Evolutionary conservation across 2,888 invertebrate species (phyloP), one percentile per base, ranked within the genome.

Genomic region (Catotricha subobsoleta): DNA sequence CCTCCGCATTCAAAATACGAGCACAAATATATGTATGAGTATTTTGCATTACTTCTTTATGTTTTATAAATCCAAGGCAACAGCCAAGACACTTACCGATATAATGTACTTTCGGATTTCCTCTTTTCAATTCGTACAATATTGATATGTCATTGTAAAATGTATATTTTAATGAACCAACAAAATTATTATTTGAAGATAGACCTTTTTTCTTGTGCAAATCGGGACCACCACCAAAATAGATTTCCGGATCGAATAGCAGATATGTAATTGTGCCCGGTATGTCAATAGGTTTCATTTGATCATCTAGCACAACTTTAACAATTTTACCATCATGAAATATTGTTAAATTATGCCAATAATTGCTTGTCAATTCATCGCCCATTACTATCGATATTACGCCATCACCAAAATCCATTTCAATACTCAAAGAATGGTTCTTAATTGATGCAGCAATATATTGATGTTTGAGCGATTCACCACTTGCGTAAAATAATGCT

Each of bases 71-170:
- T n/a, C n/a, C n/a, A n/a, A n/a, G n/a, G n/a, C n/a, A n/a, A n/a
- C n/a, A n/a, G n/a, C n/a, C n/a, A n/a, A n/a, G n/a, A n/a, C n/a
- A n/a, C n/a, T 51, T 49, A 63, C 62, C 73, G 49, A 79, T 80
- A 54, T 80, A 79, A 56, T 81, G 80, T 10, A 82, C 83, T 67
- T 87, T 86, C 19, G 84, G 84, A 59, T 84, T 86, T 48, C 77
- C 76, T 51, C 78, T 77, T 51, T 83, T 78, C 46, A 92, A 61
- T 55, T 88, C 87, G 57, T 90, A 88, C 46, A 94, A 67, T 48
- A 94, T 84, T 1, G 88, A 87, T 23, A 88, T 78, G 54, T 90
- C 88, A 59, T 92, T 91, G 62, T 87, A 90, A 59, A 86, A 92
- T 36, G 91, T 86, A 58, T 88, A 88, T 56, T 88, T 87, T 28